These are phyloP conservation scores for Ridgeia piscesae DNA, from an alignment of 1,140 invertebrate genomes.

Conservation along the genomic window DNA sequence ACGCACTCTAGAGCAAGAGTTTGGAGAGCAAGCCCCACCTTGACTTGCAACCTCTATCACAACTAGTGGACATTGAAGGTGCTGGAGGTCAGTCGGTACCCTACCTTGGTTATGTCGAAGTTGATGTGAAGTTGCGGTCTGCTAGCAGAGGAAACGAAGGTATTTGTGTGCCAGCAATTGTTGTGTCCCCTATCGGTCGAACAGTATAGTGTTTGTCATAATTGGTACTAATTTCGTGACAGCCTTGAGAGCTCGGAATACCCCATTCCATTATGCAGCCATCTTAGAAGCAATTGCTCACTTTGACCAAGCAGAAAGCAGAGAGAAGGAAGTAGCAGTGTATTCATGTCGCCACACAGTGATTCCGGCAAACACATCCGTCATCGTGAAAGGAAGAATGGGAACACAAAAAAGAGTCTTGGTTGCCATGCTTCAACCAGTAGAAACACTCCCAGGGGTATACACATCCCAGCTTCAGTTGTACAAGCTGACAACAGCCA, in stretches of 20 bases:
- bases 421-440: background rate
- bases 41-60: background rate
- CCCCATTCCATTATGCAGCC: background rate
- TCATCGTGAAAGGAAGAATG: background rate
- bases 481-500: background rate
- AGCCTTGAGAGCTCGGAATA: background rate
- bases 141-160: background rate
- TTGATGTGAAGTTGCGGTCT: background rate
- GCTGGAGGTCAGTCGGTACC: background rate
- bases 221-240: too few species aligned
- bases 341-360: background rate
- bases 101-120: background rate
- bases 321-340: too few species aligned
- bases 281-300: background rate
- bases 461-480: background rate
- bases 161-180: background rate
- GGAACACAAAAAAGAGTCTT: background rate
- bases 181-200: background rate
- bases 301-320: too few species aligned
- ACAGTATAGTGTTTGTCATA: too few species aligned
- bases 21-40: too few species aligned
- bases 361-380: background rate
- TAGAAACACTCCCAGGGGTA: background rate
- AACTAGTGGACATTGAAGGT: background rate
- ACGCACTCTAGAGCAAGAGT: too few species aligned